phyloP scores from a whole-genome alignment of 2,113 vertebrate species.

The Pitta sordida region DNA sequence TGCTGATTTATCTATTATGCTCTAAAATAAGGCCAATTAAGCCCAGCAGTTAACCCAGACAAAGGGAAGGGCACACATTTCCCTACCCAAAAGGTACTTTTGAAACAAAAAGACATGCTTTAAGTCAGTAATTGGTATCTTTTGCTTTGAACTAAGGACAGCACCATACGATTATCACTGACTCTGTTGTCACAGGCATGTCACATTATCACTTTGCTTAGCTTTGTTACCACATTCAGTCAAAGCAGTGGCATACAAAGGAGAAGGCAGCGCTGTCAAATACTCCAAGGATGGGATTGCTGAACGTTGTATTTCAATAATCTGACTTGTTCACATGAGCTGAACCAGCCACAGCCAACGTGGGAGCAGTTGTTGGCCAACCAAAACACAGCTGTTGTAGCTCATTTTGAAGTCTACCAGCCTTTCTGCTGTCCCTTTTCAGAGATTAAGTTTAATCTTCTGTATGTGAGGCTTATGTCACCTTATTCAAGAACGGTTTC shows the following conservation, averaged over 20 bases:
- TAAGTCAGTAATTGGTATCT: background rate
- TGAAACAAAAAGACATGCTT: conserved; percentile 16
- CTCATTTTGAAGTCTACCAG: conserved; percentile 32
- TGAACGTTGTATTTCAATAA: conserved; percentile 17
- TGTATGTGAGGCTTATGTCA: background rate
- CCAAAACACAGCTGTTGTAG: conserved; percentile 43
- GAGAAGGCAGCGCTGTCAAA: conserved; percentile 1
- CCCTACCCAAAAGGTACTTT: background rate
- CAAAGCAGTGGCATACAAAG: conserved; percentile 4
- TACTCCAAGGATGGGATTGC: background rate
- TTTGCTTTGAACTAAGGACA: background rate
- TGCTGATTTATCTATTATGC: conserved; percentile 47
- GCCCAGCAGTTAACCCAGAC: conserved; percentile 23
- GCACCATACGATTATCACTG: background rate
- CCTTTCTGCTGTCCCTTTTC: conserved; percentile 17
- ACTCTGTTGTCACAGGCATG: conserved; percentile 5
- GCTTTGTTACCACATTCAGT: background rate
- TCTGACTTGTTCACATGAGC: background rate
- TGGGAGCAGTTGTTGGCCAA: conserved; percentile 25
- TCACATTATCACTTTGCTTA: background rate
- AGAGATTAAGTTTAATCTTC: conserved; percentile 27
- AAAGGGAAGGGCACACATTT: background rate
- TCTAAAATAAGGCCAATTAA: conserved; percentile 42
- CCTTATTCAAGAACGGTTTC: background rate
- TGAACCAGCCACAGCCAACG: background rate